These are phyloP conservation scores for Eupithecia centaureata DNA, from an alignment of 2,888 invertebrate genomes.

Conservation along the genomic window DNA sequence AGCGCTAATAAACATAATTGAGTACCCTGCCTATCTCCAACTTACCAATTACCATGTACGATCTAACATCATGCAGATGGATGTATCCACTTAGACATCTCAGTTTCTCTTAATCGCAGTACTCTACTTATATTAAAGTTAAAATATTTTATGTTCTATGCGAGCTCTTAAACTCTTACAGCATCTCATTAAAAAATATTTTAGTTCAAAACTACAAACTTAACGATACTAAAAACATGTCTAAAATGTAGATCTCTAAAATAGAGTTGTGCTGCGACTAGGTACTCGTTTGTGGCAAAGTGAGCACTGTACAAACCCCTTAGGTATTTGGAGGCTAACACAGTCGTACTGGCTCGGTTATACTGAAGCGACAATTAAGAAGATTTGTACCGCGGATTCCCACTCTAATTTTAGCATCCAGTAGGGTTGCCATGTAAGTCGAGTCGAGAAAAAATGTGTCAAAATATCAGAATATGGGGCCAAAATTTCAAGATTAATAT, in stretches of 20 bases:
- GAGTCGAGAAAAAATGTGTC: background rate
- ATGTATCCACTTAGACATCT: background rate
- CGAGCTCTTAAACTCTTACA: background rate
- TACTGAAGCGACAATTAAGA: constrained; percentile 38
- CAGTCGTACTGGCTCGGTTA: constrained; percentile 22
- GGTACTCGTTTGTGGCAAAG: constrained; percentile 17
- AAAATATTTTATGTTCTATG: background rate
- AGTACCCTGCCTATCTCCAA: background rate
- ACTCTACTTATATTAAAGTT: background rate
- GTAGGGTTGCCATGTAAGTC: constrained; percentile 17
- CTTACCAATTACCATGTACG: background rate
- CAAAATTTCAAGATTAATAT: no score
- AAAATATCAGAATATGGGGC: no score
- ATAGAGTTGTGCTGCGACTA: constrained; percentile 5
- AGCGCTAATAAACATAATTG: background rate
- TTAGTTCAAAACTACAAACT: background rate
- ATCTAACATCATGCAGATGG: no score
- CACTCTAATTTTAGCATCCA: constrained; percentile 32
- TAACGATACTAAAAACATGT: constrained; percentile 2
- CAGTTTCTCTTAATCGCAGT: background rate
- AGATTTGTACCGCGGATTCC: constrained; percentile 38
- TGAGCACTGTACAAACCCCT: constrained; percentile 23
- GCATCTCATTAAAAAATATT: background rate
- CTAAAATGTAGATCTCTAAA: constrained; percentile 3
- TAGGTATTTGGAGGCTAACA: constrained; percentile 25